phyloP scores from a whole-genome alignment of 92 coral and sea anemone genomes.

The Muricea muricata region DNA sequence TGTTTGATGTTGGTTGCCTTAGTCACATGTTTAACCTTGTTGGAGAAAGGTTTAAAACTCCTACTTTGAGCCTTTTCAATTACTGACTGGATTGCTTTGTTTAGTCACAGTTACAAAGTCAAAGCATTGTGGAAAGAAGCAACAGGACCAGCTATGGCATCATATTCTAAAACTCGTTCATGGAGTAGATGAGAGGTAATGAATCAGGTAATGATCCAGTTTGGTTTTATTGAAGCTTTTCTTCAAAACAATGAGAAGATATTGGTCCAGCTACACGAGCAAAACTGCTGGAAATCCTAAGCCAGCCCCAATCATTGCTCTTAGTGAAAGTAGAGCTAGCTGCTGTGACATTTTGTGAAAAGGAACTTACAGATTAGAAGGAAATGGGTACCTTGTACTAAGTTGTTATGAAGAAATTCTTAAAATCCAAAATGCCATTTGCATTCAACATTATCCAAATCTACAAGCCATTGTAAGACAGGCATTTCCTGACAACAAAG shows the following conservation, averaged over 20 bases:
- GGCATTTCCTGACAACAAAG: background rate
- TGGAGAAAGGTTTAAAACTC: conserved; percentile 57
- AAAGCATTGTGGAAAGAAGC: conserved; percentile 50
- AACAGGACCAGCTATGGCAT: conserved; percentile 49
- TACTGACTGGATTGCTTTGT: conserved; percentile 53
- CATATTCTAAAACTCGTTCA: conserved; percentile 64
- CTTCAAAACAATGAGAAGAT: conserved; percentile 32
- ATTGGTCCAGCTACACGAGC: conserved; percentile 39
- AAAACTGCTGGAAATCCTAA: conserved; percentile 47
- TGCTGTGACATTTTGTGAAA: conserved; percentile 61
- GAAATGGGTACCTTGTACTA: conserved; percentile 60
- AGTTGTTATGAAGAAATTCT: conserved; percentile 56
- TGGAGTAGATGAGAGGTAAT: conserved; percentile 66
- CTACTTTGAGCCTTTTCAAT: conserved; percentile 55
- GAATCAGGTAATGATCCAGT: conserved; percentile 54
- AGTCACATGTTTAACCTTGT: conserved; percentile 58
- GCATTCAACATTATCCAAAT: conserved; percentile 40
- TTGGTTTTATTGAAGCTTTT: conserved; percentile 57
- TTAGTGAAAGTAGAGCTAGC: conserved; percentile 58
- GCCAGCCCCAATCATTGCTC: conserved; percentile 40
- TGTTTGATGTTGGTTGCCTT: conserved; percentile 55
- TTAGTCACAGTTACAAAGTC: conserved; percentile 54
- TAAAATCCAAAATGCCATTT: conserved; percentile 49
- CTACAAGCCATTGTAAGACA: background rate
- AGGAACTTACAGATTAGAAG: conserved; percentile 55